Conservation (phyloP, 2,113 vertebrate genomes). For the Cercocebus atys region DNA sequence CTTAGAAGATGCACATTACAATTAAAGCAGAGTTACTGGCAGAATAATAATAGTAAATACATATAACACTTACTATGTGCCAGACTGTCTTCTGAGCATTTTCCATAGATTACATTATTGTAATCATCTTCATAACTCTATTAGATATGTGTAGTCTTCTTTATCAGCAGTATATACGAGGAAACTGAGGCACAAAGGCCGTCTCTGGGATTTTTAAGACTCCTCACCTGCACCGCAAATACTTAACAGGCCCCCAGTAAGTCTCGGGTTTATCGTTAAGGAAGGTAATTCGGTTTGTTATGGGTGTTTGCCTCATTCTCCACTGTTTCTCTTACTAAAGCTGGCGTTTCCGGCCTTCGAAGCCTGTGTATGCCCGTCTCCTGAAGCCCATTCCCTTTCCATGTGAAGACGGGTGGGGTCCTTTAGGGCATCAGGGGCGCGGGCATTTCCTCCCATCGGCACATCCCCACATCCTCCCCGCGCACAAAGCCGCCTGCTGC, state of each 20-base stretch:
- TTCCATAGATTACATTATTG: neutral
- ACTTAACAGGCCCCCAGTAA: neutral
- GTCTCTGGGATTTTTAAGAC: neutral
- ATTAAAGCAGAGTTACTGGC: neutral
- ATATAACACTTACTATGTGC: neutral
- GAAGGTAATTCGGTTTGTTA: neutral
- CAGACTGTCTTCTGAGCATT: neutral
- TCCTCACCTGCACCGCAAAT: neutral
- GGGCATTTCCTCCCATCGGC: neutral
- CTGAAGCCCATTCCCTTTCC: neutral
- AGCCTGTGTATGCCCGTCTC: neutral
- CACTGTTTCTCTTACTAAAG: neutral
- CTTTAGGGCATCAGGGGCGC: neutral
- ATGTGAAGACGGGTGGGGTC: neutral
- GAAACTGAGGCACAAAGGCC: conserved; percentile 9
- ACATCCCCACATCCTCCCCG: neutral
- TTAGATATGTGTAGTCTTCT: neutral
- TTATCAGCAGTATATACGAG: neutral
- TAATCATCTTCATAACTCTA: neutral
- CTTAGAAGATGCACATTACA: neutral
- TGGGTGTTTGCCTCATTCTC: neutral
- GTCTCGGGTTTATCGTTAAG: neutral
- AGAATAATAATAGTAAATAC: neutral
- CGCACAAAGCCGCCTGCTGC: neutral
- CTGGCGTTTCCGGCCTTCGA: neutral